Evolutionary conservation across 2,797 vertebrate species (phyloP).

Genomic region (Myotis daubentonii): DNA sequence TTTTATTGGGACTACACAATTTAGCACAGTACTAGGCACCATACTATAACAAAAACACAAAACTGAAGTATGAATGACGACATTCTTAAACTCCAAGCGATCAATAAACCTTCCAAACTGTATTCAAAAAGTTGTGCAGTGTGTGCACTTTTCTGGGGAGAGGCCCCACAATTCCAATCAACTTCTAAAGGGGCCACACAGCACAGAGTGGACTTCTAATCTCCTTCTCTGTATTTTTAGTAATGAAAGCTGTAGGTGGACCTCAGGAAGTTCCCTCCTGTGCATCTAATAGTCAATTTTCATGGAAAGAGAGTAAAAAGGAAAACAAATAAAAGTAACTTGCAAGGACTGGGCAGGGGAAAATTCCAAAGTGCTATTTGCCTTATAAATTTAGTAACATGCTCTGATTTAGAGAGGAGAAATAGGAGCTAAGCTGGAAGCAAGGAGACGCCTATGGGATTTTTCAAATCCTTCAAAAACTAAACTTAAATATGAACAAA

Average conservation of each 20-base stretch:
- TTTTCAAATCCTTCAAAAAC: neutral
- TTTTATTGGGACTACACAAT: conserved; percentile 14
- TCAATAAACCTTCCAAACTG: neutral
- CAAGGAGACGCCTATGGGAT: neutral
- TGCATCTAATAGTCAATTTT: conserved; percentile 32
- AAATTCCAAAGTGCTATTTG: neutral
- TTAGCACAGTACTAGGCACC: neutral
- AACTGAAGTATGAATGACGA: neutral
- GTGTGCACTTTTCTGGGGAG: neutral
- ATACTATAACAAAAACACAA: conserved; percentile 34
- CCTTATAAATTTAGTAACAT: conserved; percentile 16
- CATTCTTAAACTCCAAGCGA: neutral
- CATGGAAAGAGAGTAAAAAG: conserved; percentile 16
- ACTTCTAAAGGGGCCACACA: neutral
- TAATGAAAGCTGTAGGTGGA: neutral
- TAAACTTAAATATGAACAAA: conserved; percentile 31
- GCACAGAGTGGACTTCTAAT: neutral
- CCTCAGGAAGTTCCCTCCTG: neutral
- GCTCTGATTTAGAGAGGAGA: neutral
- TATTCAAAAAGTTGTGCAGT: neutral
- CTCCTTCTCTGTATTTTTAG: neutral
- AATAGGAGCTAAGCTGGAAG: neutral
- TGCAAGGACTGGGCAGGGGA: neutral
- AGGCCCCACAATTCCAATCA: neutral
- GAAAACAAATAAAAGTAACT: neutral